Base-by-base conservation (phyloP, 2,888 invertebrate genomes). In the Caenorhabditis auriculariae region DNA sequence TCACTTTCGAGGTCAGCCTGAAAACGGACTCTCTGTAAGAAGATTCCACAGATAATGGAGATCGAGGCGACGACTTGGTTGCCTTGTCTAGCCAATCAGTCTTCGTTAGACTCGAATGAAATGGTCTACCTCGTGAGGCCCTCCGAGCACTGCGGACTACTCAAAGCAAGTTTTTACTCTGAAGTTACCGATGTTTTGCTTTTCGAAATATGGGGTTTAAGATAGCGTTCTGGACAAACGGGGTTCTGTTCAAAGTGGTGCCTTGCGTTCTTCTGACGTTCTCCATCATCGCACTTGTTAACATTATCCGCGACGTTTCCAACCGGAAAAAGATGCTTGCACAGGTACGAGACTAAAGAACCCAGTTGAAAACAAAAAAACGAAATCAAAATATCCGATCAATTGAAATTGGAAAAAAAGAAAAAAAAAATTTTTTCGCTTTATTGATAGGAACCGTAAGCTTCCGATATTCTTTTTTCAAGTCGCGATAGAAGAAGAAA, bases 221-320 rank as follows among this genome's bases (percentile, higher is more conserved):
- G 72, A 56, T 76, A 42, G 76, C 78, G 1, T 79, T 76, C 52
- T 80, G 80, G 80, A 75, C 77, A 17, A 79, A 79, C 49, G 80
- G 80, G 21, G 72, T 80, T 48, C 50, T 79, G 12, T 80, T 78
- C 72, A 80, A 80, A 69, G 76, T 81, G 29, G 70, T 81, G 4
- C 81, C 81, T 12, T 81, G 81, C 52, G 47, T 79, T 6, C 62
- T 81, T 29, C 70, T 81, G 12, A 79, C 80, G 9, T 55, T 76
- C 4, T 76, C 77, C n/a, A 80, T 81, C 29, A 66, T 72, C 21
- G 74, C 77, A 0, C 66, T 81, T 6, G 69, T 81, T 39, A 70
- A 72, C 26, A 77, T 80, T 35, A 79, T 80, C 28, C 54, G 77
- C 7, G 77, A 81, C 52, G 80, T 80, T 27, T 67, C 76, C 6